phyloP scores from a whole-genome alignment of 2,888 invertebrate genomes.

The Rhorus exstirpatorius region DNA sequence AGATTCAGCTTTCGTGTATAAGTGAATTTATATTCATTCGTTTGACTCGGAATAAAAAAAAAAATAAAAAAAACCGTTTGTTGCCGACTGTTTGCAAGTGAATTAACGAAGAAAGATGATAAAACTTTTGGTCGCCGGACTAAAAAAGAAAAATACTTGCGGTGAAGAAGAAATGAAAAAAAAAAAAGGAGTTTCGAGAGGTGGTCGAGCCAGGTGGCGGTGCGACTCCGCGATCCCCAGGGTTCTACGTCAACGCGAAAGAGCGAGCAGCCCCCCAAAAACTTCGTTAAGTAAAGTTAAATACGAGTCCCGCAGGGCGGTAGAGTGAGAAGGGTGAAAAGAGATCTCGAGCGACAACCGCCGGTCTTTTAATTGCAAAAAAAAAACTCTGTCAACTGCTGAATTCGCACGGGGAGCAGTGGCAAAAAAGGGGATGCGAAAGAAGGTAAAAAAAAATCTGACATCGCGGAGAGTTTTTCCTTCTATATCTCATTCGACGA shows the following conservation, averaged over 20 bases:
- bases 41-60: too few relatives aligned
- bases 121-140: conserved; percentile 17
- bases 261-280: conserved; percentile 68
- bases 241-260: conserved; percentile 83
- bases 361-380: conserved; percentile 84
- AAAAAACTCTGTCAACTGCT: conserved; percentile 75
- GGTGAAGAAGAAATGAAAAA: conserved; percentile 17
- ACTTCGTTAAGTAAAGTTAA: conserved; percentile 86
- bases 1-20: too few relatives aligned
- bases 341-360: conserved; percentile 74
- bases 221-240: conserved; percentile 79
- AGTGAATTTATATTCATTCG: too few relatives aligned
- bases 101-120: conserved; percentile 44
- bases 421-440: background rate
- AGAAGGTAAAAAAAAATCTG: conserved; percentile 21
- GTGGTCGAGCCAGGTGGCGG: conserved; percentile 72
- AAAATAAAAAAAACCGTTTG: background rate
- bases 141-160: conserved; percentile 33
- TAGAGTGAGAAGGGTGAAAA: conserved; percentile 11
- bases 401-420: conserved; percentile 16
- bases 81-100: conserved; percentile 4
- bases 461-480: conserved; percentile 26
- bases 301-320: conserved; percentile 84
- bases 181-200: conserved; percentile 47
- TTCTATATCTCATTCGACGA: conserved; percentile 31